phyloP scores from a whole-genome alignment of 2,797 vertebrate species.

The Iguana delicatissima region DNA sequence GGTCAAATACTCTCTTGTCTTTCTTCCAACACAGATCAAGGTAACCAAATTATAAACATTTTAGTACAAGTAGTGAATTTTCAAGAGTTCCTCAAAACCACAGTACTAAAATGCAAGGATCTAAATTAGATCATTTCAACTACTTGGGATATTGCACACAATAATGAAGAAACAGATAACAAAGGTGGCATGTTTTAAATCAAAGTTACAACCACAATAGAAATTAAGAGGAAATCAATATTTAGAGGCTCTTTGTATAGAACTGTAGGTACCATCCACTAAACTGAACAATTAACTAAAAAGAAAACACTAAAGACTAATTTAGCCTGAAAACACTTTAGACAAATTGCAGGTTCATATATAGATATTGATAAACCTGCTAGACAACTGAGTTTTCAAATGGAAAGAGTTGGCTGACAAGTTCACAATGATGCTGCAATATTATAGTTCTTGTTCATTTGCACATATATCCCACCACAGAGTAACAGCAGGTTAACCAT shows the following conservation, averaged over 20 bases:
- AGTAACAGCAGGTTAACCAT: background rate
- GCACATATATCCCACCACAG: background rate
- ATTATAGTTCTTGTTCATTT: background rate
- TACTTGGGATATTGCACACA: background rate
- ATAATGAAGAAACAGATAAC: constrained; percentile 8
- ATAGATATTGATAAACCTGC: constrained; percentile 46
- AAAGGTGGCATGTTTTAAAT: constrained; percentile 20
- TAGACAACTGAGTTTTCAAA: constrained; percentile 56
- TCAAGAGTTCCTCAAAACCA: background rate
- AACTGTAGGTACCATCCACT: background rate
- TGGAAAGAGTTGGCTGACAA: constrained; percentile 46
- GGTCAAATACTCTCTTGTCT: background rate
- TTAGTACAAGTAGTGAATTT: background rate
- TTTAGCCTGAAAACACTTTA: constrained; percentile 53
- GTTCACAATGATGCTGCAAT: background rate
- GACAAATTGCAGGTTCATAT: constrained; percentile 45
- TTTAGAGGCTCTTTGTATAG: constrained; percentile 10
- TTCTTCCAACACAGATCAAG: background rate
- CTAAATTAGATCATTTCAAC: constrained; percentile 20
- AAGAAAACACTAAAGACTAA: constrained; percentile 28
- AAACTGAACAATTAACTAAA: constrained; percentile 42
- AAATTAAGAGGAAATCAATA: constrained; percentile 32
- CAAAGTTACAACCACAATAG: constrained; percentile 23
- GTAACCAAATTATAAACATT: background rate
- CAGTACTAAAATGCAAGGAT: background rate